Conservation (phyloP, 2,113 vertebrate species). For the Cyphomyrus plagiostoma region DNA sequence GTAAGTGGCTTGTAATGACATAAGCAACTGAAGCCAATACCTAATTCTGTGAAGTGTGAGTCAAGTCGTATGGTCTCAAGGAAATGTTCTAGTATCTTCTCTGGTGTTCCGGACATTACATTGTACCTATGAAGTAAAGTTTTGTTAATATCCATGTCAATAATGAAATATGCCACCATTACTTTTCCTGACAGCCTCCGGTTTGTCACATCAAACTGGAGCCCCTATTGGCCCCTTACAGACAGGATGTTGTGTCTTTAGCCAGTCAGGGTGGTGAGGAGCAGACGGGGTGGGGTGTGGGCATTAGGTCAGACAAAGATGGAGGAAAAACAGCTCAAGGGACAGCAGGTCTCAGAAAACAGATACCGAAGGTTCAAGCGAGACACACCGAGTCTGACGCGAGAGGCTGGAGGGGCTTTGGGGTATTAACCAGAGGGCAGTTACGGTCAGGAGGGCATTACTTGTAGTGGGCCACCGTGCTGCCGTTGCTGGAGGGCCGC, state of each 20-base stretch:
- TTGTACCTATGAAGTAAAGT: conserved; percentile 70
- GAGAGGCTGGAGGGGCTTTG: neutral
- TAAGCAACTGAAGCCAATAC: conserved; percentile 31
- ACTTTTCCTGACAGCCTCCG: neutral
- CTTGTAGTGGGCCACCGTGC: conserved; percentile 41
- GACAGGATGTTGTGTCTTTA: neutral
- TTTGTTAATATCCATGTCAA: neutral
- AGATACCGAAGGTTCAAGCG: neutral
- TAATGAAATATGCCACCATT: neutral
- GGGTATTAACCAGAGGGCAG: neutral
- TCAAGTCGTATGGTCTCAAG: conserved; percentile 94
- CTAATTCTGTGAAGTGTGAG: conserved; percentile 77
- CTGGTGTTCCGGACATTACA: conserved; percentile 95
- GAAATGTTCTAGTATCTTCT: conserved; percentile 98
- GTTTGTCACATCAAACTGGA: neutral
- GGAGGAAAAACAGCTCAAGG: neutral
- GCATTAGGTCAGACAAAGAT: neutral
- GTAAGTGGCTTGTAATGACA: neutral
- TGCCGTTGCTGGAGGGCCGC: conserved; percentile 78
- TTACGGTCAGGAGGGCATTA: neutral
- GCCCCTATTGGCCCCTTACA: neutral
- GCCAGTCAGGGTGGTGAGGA: neutral
- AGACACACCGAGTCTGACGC: neutral
- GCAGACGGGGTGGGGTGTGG: neutral
- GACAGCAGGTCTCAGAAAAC: neutral